Conservation (phyloP, 2,888 invertebrate species). For the Autographa pulchrina region DNA sequence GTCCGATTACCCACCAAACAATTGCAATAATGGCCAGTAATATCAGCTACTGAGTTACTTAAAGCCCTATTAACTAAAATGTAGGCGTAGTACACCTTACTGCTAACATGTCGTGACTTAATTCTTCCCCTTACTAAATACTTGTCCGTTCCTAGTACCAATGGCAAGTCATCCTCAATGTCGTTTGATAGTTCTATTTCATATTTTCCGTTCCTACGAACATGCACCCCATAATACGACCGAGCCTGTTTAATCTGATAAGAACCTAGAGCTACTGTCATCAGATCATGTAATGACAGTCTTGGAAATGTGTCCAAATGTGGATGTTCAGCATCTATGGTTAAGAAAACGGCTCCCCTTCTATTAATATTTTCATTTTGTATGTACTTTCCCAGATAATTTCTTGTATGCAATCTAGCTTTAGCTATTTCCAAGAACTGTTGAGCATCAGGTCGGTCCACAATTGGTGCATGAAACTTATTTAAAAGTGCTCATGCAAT, state of each 20-base stretch:
- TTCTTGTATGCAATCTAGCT: conserved; percentile 10
- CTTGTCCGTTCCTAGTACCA: background rate
- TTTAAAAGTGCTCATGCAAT: conserved; percentile 7
- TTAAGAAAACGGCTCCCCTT: conserved; percentile 6
- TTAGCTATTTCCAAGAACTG: conserved; percentile 12
- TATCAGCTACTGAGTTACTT: no score
- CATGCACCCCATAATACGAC: conserved; percentile 15
- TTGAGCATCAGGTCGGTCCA: conserved; percentile 7
- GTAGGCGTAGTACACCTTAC: no score
- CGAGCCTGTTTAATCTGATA: conserved; percentile 12
- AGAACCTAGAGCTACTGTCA: conserved; percentile 12
- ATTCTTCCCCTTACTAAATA: no score
- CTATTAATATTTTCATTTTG: conserved; percentile 17
- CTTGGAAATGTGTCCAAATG: conserved; percentile 9
- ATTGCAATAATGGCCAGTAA: no score
- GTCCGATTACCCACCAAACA: no score
- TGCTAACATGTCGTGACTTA: no score
- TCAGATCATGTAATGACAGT: background rate
- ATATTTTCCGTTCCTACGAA: background rate
- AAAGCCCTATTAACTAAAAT: no score
- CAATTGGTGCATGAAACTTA: conserved; percentile 2
- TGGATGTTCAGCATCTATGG: conserved; percentile 4
- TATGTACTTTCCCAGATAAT: conserved; percentile 15
- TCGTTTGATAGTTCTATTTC: background rate
- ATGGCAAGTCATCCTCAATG: conserved; percentile 3